Evolutionary conservation across 2,113 vertebrate species (phyloP), one percentile per base, ranked within the genome.

Genomic region (Corythornis cristatus): DNA sequence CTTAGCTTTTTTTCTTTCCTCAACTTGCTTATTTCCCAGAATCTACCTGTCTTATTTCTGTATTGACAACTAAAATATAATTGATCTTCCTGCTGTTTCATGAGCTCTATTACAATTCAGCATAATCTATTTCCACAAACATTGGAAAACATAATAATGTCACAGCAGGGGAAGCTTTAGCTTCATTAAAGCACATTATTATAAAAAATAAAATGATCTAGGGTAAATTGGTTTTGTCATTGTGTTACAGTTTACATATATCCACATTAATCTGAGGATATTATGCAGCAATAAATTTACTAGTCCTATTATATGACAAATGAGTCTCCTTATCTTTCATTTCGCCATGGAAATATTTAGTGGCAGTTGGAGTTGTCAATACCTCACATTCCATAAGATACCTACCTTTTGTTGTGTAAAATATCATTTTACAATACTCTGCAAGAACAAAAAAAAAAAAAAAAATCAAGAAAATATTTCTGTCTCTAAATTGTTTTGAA

Each of bases 131-230:
- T 98, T 97, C 94, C 78, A 95, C 51, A 95, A 96, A 97, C 97
- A 96, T 82, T 97, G 80, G 93, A 97, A 98, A 97, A 97, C 86
- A 97, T 97, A 97, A 98, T 97, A 97, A 98, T 96, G 95, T 96
- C 97, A 97, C 97, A 98, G 97, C 96, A 96, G 97, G 97, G 98
- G 83, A 98, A 91, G 83, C 76, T 96, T 96, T 93, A 96, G 95
- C 96, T 97, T 98, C 97, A 98, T 98, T 97, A 98, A 96, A 97
- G 92, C 93, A 97, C 93, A 97, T 97, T 97, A 97, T 97, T 96
- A 96, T 94, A 95, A 97, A 97, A 97, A 97, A 96, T 89, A 96
- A 98, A 96, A 97, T 95, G 78, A 97, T 97, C 29, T 80, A 88
- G 92, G 76, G 94, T 89, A 97, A 98, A 98, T 97, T 97, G 95